Conservation (phyloP, 1,140 invertebrate species). For the Yoshiicerus persimilis region DNA sequence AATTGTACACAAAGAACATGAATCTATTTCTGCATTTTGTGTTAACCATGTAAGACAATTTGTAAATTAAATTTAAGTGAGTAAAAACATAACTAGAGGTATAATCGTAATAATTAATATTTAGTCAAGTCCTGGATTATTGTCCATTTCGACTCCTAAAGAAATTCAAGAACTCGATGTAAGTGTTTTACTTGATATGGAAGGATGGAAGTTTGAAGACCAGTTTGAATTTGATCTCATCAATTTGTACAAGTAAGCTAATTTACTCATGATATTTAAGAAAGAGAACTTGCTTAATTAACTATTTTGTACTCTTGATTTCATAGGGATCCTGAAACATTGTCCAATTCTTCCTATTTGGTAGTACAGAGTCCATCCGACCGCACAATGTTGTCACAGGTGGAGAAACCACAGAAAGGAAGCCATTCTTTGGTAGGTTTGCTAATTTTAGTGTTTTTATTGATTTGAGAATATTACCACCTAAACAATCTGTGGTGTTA, state of each 20-base stretch:
- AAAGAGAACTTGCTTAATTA: background rate
- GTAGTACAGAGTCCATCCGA: conserved; percentile 86
- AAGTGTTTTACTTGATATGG: conserved; percentile 79
- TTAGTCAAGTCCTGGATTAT: conserved; percentile 70
- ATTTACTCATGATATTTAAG: background rate
- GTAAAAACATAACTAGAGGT: background rate
- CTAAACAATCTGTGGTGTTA: background rate
- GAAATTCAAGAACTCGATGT: conserved; percentile 99
- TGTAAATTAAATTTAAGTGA: background rate
- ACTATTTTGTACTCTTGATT: background rate
- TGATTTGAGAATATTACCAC: background rate
- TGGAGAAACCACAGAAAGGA: conserved; percentile 49
- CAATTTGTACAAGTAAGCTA: conserved; percentile 72
- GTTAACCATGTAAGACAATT: conserved; percentile 74
- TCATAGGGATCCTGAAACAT: conserved; percentile 64
- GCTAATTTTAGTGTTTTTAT: background rate
- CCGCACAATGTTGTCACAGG: conserved; percentile 60
- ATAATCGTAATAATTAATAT: background rate
- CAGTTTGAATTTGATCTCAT: conserved; percentile 95
- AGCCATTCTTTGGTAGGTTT: conserved; percentile 49
- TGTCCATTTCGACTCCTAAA: conserved; percentile 89
- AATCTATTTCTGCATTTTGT: conserved; percentile 96
- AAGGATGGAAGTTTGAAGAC: conserved; percentile 83
- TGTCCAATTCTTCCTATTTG: conserved; percentile 77
- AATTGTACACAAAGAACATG: conserved; percentile 98